Evolutionary conservation across 1,140 invertebrate genomes (phyloP), one percentile per base, ranked within the genome.

Genomic region (Potamilus streckersoni): DNA sequence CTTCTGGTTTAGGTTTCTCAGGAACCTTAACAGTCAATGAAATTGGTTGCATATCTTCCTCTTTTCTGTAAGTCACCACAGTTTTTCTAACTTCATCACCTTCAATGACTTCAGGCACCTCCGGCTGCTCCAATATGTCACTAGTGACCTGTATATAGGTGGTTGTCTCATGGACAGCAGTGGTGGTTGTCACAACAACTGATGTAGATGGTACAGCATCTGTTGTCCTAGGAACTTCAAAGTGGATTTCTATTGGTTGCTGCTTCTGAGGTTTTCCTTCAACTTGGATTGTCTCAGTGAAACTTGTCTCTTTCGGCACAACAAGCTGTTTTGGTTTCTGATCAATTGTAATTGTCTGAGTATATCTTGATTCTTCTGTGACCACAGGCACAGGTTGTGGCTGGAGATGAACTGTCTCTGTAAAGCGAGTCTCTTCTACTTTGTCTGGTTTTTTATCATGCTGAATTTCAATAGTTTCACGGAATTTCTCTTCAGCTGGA

Each of bases 381-480:
- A 49, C 38, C 38, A 49, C 38, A 8, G 38, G 38, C 6, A 11
- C 6, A 49, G 38, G 5, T 11, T 49, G 6, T 49, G 38, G 38
- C 11, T 49, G 38, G 38, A 49, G 38, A 49, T 49, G 38, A 49
- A 49, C 11, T 49, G 38, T 49, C 38, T 49, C 38, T 11, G 38
- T 49, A 49, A 49, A 49, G 38, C 38, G 38, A 49, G 68, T 69
- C 38, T 64, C 69, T n/a, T 78, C 79, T 0, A 69, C 62, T 27
- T 66, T 55, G 64, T 77, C 66, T 23, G 74, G 72, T 61, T 79
- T 71, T 73, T 8, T 64, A 59, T 70, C 20, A 55, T 84, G 80
- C 64, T 87, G 83, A 69, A 88, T 84, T 75, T 86, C 83, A 76
- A 88, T 87, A 4, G 85, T 86, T 73, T 86, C 85, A 73, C 79